Evolutionary conservation across 2,888 invertebrate species (phyloP).

Genomic region (Graphium colonna): DNA sequence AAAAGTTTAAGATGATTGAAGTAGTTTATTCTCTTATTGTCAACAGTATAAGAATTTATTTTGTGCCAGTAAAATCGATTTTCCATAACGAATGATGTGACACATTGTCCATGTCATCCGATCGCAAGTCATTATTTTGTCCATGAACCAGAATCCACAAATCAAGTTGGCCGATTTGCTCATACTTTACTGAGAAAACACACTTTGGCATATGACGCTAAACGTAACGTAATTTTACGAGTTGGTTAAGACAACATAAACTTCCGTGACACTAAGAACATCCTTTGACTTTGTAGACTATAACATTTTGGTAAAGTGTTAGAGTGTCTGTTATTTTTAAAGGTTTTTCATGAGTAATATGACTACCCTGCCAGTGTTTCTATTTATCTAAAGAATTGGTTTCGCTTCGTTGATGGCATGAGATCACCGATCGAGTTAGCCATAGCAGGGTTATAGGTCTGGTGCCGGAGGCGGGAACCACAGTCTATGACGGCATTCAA

Average conservation of each 20-base stretch:
- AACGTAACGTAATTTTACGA: conserved; percentile 13
- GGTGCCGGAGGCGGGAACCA: conserved; percentile 42
- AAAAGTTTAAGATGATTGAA: no score
- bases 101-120: not conserved
- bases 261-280: not conserved
- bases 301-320: not conserved
- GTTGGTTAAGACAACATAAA: conserved; percentile 4
- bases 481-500: conserved; percentile 58
- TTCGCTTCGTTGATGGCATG: conserved; percentile 60
- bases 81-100: not conserved
- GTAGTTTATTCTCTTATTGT: no score
- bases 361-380: conserved; percentile 26
- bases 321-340: not conserved
- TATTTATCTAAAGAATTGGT: conserved; percentile 20
- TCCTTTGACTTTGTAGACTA: conserved; percentile 15
- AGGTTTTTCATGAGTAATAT: conserved; percentile 15
- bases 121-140: conserved; percentile 8
- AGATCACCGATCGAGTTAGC: conserved; percentile 60
- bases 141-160: conserved; percentile 12
- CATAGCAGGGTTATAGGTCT: conserved; percentile 48
- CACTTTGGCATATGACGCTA: conserved; percentile 18
- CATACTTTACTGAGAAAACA: conserved; percentile 21
- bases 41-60: no score
- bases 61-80: not conserved
- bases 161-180: conserved; percentile 11